Evolutionary conservation across 1,140 invertebrate species (phyloP), one percentile per base, ranked within the genome.

Genomic region (Drosophila tsacasi): DNA sequence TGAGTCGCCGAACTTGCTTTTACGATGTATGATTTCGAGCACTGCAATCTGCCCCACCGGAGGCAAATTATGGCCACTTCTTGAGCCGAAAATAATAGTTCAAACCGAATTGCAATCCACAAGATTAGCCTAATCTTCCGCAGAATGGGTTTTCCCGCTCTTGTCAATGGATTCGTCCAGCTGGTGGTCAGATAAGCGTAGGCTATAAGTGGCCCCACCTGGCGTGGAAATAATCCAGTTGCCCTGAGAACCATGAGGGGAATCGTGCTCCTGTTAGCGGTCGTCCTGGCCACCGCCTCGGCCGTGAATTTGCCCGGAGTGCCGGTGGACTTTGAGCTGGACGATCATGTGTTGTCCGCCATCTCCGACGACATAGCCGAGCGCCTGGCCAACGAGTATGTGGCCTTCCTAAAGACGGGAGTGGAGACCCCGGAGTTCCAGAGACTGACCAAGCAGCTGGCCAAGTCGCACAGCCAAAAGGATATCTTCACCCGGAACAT

Each of bases 401-500:
- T 80, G 1, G 78, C 55, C 1, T 92, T 54, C 23, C 25, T 91
- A 32, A 85, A 81, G 40, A 91, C 91, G 1, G 86, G 89, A 25
- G 64, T 89, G 6, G 83, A 92, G 44, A 87, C 89, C 9, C 55
- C 75, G 0, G 67, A 61, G 8, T 78, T 92, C 27, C 68, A 72
- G 39, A 79, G 73, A 30, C 58, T 92, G 5, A 84, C 91, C 47
- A 47, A 63, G 0, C 84, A 90, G 59, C 59, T 92, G 58, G 85
- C 83, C 10, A 81, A 85, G 30, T 77, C 76, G 8, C 91, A 92
- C 21, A 89, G 72, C 35, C 71, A 83, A 49, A 92, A 91, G 75
- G 85, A 92, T 21, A 87, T 92, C n/a, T 91, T 92, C 55, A 92
- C 87, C 23, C 75, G 67, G 37, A 76, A 87, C 27, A 44, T 90